These are phyloP conservation scores for Orientallactaga sibirica DNA, from an alignment of 2,797 vertebrate species.

Conservation along the genomic window DNA sequence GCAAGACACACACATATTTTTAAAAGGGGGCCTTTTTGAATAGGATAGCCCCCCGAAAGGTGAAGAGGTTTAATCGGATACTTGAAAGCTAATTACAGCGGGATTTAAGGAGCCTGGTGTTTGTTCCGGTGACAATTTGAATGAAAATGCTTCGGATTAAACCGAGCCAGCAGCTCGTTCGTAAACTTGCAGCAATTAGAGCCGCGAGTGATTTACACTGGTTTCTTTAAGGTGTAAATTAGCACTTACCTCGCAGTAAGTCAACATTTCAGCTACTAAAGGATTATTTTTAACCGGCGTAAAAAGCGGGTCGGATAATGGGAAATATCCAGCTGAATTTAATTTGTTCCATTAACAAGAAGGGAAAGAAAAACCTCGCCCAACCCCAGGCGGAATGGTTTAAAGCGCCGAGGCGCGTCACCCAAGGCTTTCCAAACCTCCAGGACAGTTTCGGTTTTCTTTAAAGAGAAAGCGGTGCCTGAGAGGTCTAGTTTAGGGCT, in stretches of 20 bases:
- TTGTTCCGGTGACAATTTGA: slow-evolving; percentile 89
- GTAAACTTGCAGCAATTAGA: slow-evolving; percentile 84
- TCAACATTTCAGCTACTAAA: slow-evolving; percentile 81
- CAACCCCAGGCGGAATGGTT: slow-evolving; percentile 59
- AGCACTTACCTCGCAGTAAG: slow-evolving; percentile 84
- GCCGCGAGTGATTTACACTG: slow-evolving; percentile 80
- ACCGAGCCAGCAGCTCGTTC: slow-evolving; percentile 75
- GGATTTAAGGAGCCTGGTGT: slow-evolving; percentile 86
- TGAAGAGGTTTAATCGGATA: slow-evolving; percentile 93
- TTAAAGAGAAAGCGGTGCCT: slow-evolving; percentile 38
- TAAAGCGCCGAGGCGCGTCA: slow-evolving; percentile 63
- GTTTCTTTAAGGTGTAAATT: slow-evolving; percentile 84
- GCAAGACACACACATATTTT: slow-evolving; percentile 87
- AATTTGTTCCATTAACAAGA: slow-evolving; percentile 80
- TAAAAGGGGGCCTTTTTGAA: slow-evolving; percentile 80
- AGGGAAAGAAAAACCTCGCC: slow-evolving; percentile 28
- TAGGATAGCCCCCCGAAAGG: slow-evolving; percentile 87
- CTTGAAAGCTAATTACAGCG: slow-evolving; percentile 93
- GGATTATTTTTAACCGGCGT: slow-evolving; percentile 80
- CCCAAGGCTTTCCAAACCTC: slow-evolving; percentile 60
- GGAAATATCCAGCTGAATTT: slow-evolving; percentile 85
- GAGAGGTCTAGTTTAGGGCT: background rate
- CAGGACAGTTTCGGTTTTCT: slow-evolving; percentile 63
- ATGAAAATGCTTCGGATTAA: slow-evolving; percentile 88
- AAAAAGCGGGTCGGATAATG: slow-evolving; percentile 73